Base-by-base conservation (phyloP, 2,113 vertebrate genomes). In the Jaculus jaculus region DNA sequence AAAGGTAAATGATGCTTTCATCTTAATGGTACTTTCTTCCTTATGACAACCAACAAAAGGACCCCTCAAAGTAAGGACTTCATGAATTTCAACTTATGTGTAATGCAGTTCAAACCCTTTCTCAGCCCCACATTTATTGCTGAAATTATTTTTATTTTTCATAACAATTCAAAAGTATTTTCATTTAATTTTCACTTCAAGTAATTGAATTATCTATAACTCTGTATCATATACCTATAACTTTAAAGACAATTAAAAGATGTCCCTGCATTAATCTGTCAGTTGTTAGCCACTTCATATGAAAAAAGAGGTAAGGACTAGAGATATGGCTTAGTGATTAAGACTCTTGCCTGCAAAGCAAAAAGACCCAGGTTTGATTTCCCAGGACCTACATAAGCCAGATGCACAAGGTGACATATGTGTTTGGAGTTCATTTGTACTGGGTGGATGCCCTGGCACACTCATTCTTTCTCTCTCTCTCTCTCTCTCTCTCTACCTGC, bases 111-210 rank as follows among this genome's bases (percentile, higher is more conserved):
- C 51, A 86, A 73, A 79, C 5, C 32, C 39, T 32, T 79, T 86
- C 39, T 21, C 39, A 92, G 51, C 7, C 69, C 15, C 34, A 92
- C 92, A 96, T 15, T 78, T 74, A 85, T 92, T 61, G 51, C 3
- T 30, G 32, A 32, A 8, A 20, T 82, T 58, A 54, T 86, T 87
- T 77, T 54, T 42, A 61, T 30, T 89, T 87, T 88, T 61, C 13
- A 65, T 82, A 9, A 93, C 86, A 84, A 72, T 80, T 61, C 26
- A 26, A 39, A 73, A 74, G 42, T 34, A 75, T 86, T 85, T 89
- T 68, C 6, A 37, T 65, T 93, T 83, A 79, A 42, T 78, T 90
- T 89, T 79, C 75, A 93, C 66, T 84, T 84, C 54, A 80, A 28
- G n/a, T 68, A 94, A 86, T 20, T 79, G 32, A 71, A 81, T 84